phyloP scores from a whole-genome alignment of 2,888 invertebrate species.

The Trichopoda pennipes region DNA sequence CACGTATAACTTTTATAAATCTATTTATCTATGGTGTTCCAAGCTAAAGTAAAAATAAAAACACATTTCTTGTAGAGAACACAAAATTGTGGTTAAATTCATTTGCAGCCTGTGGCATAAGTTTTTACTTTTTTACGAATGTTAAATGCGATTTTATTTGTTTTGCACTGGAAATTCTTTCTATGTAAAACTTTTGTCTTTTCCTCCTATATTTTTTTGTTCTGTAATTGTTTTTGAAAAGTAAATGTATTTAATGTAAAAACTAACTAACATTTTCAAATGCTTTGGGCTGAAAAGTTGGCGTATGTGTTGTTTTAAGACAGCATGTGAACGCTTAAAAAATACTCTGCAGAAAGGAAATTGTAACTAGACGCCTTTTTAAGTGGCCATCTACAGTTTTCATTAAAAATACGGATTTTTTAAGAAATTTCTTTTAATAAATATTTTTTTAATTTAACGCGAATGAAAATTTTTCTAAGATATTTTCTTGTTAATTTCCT shows the following conservation, averaged over 20 bases:
- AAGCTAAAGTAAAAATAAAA: constrained; percentile 7
- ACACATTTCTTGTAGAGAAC: background rate
- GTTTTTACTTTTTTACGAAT: constrained; percentile 48
- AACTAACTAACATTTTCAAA: constrained; percentile 42
- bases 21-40: constrained; percentile 32
- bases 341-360: constrained; percentile 25
- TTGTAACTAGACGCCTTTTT: constrained; percentile 28
- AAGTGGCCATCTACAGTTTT: background rate
- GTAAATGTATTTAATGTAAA: constrained; percentile 12
- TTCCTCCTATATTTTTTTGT: constrained; percentile 10
- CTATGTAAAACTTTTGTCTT: no score
- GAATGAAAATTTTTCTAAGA: constrained; percentile 28
- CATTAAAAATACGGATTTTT: background rate
- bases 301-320: constrained; percentile 52
- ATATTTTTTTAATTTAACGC: background rate
- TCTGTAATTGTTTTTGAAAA: constrained; percentile 24
- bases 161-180: background rate
- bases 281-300: constrained; percentile 24
- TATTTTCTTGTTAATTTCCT: constrained; percentile 4
- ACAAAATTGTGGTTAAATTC: no score
- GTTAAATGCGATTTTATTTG: constrained; percentile 48
- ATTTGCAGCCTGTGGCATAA: constrained; percentile 42
- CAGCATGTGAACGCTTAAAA: constrained; percentile 15
- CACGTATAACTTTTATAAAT: constrained; percentile 22
- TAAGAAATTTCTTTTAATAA: constrained; percentile 17